phyloP scores from a whole-genome alignment of 53 echinoderm and acorn worm genomes.

The Echinometra lucunter region DNA sequence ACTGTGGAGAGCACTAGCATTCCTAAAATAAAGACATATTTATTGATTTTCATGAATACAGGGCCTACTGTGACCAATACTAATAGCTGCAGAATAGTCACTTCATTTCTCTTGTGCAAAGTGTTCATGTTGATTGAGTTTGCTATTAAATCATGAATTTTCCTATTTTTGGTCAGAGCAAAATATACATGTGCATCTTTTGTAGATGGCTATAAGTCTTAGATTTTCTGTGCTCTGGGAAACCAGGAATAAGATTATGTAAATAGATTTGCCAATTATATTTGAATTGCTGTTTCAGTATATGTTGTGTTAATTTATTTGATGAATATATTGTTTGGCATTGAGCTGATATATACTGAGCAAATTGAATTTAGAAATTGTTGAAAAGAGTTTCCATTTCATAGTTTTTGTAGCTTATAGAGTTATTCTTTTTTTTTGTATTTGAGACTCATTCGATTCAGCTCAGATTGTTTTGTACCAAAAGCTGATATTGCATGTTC shows the following conservation, averaged over 20 bases:
- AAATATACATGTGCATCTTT: not conserved
- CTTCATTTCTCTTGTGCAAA: not conserved
- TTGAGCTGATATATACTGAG: not conserved
- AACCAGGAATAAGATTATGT: not conserved
- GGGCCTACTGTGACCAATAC: not conserved
- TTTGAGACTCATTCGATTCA: no score
- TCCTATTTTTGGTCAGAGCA: not conserved
- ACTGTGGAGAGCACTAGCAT: not conserved
- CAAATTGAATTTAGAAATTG: not conserved
- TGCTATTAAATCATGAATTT: not conserved
- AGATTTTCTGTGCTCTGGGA: not conserved
- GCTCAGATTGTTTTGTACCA: no score
- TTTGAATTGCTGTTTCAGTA: not conserved
- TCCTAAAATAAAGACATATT: not conserved
- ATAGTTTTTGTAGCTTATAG: no score
- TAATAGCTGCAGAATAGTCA: not conserved
- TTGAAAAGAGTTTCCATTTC: no score
- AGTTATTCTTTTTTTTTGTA: no score
- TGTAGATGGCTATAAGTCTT: not conserved
- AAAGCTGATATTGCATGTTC: no score
- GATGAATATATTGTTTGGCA: not conserved
- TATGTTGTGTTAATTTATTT: conserved; percentile 26
- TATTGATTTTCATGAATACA: not conserved
- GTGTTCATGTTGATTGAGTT: not conserved
- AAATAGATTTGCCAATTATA: not conserved